Base-by-base conservation (phyloP, 2,888 invertebrate genomes). In the Tachina grossa region DNA sequence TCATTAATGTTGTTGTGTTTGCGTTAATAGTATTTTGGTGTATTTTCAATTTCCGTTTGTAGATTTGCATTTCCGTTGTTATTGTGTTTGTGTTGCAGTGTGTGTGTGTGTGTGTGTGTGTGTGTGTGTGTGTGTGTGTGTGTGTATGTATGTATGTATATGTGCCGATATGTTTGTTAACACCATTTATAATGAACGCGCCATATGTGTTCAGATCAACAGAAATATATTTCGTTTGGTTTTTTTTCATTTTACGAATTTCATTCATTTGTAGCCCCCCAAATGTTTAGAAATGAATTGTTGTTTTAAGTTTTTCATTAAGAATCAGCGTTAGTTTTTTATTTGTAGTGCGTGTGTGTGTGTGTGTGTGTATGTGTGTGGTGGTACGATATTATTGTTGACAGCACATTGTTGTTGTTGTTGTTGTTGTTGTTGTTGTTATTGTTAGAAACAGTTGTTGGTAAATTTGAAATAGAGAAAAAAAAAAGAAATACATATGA, bases 41-140 rank as follows among this genome's bases (percentile, higher is more conserved):
- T 80, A 85, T 85, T 87, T 87, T 86, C 87, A 87, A 87, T 87
- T 87, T 87, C 87, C 87, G 84, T 86, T 84, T 47, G 80, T 86
- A 81, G 84, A 81, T 71, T 84, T 84, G 81, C 77, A 84, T 86
- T 86, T 86, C 83, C 83, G 80, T 79, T 83, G 63, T 71, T 59
- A 45, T 65, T 43, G 53, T 61, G 13, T 53, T 45, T 55, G 53
- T 55, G 47, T 59, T 31, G 5, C 31, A 31, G 72, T 86, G 75
- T 87, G 85, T 87, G 78, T 86, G 75, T 87, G 85, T 87, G 78
- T 43, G 53, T 61, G 13, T 53, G 41, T 55, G 53, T 55, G 47
- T 59, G 72, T 86, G 75, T 87, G 85, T 87, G 78, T n/a, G n/a
- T n/a, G n/a, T n/a, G n/a, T n/a, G n/a, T n/a, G n/a, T n/a, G n/a